Conservation (phyloP, 1,140 invertebrate species). For the Hyphantria cunea region DNA sequence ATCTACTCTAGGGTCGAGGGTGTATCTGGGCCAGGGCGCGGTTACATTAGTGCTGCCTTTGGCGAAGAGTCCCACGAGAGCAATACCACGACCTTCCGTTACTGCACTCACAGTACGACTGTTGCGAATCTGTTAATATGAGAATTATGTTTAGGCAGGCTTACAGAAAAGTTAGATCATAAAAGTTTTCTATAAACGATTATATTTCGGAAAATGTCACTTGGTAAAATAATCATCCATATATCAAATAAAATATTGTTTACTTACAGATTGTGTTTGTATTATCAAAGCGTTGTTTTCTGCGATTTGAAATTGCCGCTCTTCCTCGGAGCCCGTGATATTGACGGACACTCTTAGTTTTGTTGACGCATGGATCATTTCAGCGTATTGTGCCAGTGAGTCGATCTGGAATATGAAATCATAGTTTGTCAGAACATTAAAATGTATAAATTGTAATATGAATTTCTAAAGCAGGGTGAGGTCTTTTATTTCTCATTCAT, state of each 20-base stretch:
- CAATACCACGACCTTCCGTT: slow-evolving; percentile 92
- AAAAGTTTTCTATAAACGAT: no score
- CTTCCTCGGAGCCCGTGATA: slow-evolving; percentile 82
- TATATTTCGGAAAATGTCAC: no score
- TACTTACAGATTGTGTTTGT: slow-evolving; percentile 86
- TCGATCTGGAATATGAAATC: slow-evolving; percentile 71
- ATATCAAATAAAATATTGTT: background rate
- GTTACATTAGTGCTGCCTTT: slow-evolving; percentile 94
- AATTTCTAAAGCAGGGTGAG: background rate
- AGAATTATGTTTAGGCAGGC: no score
- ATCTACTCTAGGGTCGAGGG: slow-evolving; percentile 93
- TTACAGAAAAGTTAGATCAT: no score
- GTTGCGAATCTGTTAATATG: slow-evolving; percentile 44
- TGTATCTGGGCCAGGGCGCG: slow-evolving; percentile 94
- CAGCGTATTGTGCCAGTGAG: slow-evolving; percentile 87
- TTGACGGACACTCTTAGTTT: slow-evolving; percentile 75
- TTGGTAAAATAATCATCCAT: background rate
- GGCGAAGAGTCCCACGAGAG: slow-evolving; percentile 91
- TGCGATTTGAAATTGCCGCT: slow-evolving; percentile 86
- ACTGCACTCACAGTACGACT: slow-evolving; percentile 83
- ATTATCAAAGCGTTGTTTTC: slow-evolving; percentile 88
- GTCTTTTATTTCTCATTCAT: no score
- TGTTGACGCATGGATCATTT: slow-evolving; percentile 69
- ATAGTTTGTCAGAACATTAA: background rate
- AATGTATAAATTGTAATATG: background rate